Evolutionary conservation across 1,140 invertebrate species (phyloP), one percentile per base, ranked within the genome.

Genomic region (Chionoecetes opilio): DNA sequence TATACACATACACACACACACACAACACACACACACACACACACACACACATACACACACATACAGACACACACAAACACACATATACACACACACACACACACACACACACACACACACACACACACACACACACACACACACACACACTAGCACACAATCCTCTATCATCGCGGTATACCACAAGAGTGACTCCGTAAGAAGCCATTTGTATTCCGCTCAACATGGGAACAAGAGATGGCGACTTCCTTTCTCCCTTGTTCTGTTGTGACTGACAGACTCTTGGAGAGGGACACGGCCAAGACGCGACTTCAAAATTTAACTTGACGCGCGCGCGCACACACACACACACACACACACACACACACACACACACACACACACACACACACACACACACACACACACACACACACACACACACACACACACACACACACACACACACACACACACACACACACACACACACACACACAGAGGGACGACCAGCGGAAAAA

Each of bases 361-460:
- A 46, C 41, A 46, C 41, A 46, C 41, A 46, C 41, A 46, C 5
- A 46, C 41, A 46, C 41, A 14, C 41, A 46, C 14, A 46, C 41
- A 46, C 41, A 46, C 5, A 46, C 5, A 46, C 41, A 46, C 41
- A 46, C 41, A 46, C 41, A 46, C 5, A 46, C 41, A 75, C 21
- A 26, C 63, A n/a, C 1, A 21, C 9, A n/a, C 63, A n/a, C 21
- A 75, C 21, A 75, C 63, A 53, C 46, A 53, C 46, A 53, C 46
- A 53, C 46, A 53, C 63, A n/a, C 21, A 75, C 21, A 75, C 63
- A 75, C 63, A 75, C 63, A 75, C 63, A 75, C 63, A 75, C 63
- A 75, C 63, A 75, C 63, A 75, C 63, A 75, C 63, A 75, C 63
- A 75, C 63, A 75, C 63, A 75, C 63, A 75, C 21, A 75, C 63